phyloP scores from a whole-genome alignment of 1,140 invertebrate genomes.

The Musca vetustissima region DNA sequence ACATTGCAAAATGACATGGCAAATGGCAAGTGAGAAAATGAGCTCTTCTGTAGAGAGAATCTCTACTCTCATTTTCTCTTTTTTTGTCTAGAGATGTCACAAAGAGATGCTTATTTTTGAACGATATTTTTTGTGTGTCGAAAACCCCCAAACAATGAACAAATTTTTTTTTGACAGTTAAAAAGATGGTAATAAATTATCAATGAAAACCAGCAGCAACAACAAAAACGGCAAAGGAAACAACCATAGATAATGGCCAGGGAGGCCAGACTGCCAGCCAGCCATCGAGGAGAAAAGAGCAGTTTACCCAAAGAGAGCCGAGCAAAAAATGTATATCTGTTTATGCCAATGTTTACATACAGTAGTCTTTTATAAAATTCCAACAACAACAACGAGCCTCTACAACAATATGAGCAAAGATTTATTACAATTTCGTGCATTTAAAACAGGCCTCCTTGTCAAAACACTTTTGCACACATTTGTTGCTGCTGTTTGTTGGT shows the following conservation, averaged over 20 bases:
- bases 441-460: constrained; percentile 28
- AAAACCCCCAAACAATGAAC: constrained; percentile 4
- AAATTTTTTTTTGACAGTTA: constrained; percentile 24
- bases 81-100: background rate
- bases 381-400: constrained; percentile 10
- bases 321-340: background rate
- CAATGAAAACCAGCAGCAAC: background rate
- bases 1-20: constrained; percentile 23
- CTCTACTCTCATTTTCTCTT: background rate
- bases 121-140: background rate
- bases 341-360: constrained; percentile 1
- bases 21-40: no score
- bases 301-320: no score
- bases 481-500: background rate
- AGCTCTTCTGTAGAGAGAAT: no score
- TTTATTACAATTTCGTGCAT: constrained; percentile 32
- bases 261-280: background rate
- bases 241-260: background rate
- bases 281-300: background rate
- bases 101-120: background rate
- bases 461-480: constrained; percentile 19
- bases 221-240: background rate
- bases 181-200: constrained; percentile 26
- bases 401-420: constrained; percentile 17
- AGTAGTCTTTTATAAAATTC: constrained; percentile 10